Conservation (phyloP, 2,113 vertebrate species). For the Austrofundulus limnaeus region DNA sequence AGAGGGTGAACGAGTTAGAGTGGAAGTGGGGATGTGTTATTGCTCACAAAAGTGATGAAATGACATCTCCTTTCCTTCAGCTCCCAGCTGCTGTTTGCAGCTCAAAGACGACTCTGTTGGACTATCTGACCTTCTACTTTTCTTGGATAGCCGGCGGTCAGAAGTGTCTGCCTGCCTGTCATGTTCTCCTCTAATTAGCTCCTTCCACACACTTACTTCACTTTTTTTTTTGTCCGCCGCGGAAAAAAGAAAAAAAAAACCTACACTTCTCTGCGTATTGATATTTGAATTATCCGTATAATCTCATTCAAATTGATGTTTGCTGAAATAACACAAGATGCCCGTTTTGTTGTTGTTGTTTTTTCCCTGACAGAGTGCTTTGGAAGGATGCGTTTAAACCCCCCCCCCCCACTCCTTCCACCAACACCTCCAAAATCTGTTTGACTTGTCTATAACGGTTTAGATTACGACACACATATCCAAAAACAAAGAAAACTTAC, state of each 20-base stretch:
- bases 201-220: constrained; percentile 40
- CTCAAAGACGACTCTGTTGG: constrained; percentile 67
- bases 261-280: constrained; percentile 35
- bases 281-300: constrained; percentile 8
- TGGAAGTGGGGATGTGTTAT: constrained; percentile 75
- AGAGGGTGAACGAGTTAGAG: constrained; percentile 63
- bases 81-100: constrained; percentile 78
- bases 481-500: constrained; percentile 46
- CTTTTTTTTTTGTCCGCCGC: constrained; percentile 47
- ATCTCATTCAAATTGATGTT: constrained; percentile 23
- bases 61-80: constrained; percentile 79
- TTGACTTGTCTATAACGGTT: constrained; percentile 12
- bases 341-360: too few relatives aligned
- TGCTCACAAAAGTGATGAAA: constrained; percentile 82
- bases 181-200: constrained; percentile 65
- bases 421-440: too few relatives aligned
- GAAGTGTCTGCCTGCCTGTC: constrained; percentile 59
- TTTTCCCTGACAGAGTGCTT: constrained; percentile 18
- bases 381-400: constrained; percentile 23
- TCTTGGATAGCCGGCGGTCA: constrained; percentile 58
- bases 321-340: neutral
- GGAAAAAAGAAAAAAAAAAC: too few relatives aligned
- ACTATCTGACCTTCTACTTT: constrained; percentile 76
- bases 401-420: neutral
- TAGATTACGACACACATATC: constrained; percentile 8